These are phyloP conservation scores for Anhinga anhinga DNA, from an alignment of 2,113 vertebrate species.

Conservation along the genomic window DNA sequence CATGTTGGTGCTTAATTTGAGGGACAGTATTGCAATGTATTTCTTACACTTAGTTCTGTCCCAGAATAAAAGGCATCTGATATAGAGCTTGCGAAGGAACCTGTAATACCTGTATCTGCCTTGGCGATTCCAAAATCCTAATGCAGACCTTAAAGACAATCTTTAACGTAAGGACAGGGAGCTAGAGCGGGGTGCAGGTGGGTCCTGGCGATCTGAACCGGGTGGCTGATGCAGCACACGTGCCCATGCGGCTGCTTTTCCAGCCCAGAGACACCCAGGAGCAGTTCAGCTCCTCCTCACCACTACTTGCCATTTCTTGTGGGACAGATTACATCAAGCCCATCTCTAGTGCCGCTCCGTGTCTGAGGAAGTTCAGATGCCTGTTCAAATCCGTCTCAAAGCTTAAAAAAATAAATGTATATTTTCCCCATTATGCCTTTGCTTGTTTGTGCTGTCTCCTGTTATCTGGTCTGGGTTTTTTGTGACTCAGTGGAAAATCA, in stretches of 20 bases:
- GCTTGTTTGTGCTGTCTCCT: background rate
- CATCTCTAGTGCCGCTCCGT: background rate
- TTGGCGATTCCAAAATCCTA: background rate
- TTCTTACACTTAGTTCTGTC: background rate
- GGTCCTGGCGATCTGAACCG: background rate
- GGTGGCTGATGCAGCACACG: background rate
- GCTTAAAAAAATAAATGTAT: background rate
- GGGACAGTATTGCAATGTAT: background rate
- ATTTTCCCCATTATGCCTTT: background rate
- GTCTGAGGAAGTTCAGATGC: background rate
- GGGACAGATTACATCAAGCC: background rate
- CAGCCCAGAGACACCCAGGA: background rate
- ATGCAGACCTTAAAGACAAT: background rate
- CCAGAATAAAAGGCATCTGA: background rate
- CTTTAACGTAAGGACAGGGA: background rate
- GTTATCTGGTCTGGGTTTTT: background rate
- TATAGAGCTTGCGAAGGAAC: background rate
- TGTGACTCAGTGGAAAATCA: conserved; percentile 23
- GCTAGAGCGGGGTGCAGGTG: too few relatives aligned
- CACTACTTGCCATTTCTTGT: background rate
- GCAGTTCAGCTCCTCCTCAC: background rate
- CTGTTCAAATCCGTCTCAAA: background rate
- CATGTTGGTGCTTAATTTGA: background rate
- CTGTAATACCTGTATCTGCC: background rate
- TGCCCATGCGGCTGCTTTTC: background rate